Conservation (phyloP, 2,113 vertebrate species). For the Balaeniceps rex region DNA sequence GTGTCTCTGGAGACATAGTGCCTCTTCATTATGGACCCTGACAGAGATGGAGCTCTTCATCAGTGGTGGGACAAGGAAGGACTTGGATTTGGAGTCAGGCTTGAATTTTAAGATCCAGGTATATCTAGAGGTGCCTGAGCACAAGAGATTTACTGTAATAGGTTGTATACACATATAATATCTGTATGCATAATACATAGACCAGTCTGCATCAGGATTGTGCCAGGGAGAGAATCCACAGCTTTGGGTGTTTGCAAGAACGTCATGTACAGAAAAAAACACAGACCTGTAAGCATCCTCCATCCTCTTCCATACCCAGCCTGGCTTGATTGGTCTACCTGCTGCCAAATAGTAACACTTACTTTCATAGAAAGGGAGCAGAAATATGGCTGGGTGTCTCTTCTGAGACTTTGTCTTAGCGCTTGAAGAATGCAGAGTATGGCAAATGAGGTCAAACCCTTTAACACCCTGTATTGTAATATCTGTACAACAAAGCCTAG, state of each 20-base stretch:
- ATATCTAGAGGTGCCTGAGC: neutral
- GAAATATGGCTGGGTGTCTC: neutral
- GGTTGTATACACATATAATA: neutral
- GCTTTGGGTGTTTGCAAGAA: neutral
- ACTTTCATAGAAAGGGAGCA: neutral
- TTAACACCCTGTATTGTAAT: neutral
- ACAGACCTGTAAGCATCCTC: neutral
- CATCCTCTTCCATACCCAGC: neutral
- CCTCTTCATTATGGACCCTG: neutral
- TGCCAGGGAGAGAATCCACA: neutral
- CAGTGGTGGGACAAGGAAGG: neutral
- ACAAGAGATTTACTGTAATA: neutral
- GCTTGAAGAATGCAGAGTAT: neutral
- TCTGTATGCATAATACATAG: neutral
- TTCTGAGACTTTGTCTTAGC: neutral
- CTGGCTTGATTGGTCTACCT: neutral
- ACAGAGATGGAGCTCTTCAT: neutral
- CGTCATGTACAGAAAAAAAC: neutral
- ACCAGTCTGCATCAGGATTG: neutral
- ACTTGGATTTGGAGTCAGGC: neutral
- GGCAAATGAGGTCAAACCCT: neutral
- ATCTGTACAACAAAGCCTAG: conserved; percentile 6
- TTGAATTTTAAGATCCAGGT: neutral
- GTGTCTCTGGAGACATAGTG: neutral
- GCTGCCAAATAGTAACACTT: neutral